phyloP scores from a whole-genome alignment of 2,888 invertebrate genomes.

The Drosophila tanythrix region DNA sequence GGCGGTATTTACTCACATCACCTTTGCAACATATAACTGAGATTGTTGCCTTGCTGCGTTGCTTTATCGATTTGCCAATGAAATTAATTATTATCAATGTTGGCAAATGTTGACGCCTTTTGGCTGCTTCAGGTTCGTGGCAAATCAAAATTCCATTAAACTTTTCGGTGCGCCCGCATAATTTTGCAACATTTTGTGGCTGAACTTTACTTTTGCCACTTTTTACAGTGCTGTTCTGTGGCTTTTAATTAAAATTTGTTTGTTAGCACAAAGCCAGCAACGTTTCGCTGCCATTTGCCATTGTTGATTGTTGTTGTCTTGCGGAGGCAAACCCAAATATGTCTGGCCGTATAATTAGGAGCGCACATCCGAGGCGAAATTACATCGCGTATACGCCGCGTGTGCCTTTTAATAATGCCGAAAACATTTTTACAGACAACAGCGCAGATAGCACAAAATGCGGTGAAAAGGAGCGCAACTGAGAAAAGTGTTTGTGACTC shows the following conservation, averaged over 20 bases:
- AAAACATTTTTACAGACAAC: constrained; percentile 57
- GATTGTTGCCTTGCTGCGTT: not conserved
- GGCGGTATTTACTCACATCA: not conserved
- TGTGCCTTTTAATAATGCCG: constrained; percentile 56
- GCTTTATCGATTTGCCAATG: constrained; percentile 38
- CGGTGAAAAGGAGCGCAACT: not conserved
- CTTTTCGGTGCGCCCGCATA: constrained; percentile 59
- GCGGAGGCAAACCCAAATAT: constrained; percentile 29
- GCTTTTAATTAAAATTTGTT: constrained; percentile 76
- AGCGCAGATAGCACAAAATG: not conserved
- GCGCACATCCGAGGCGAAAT: constrained; percentile 45
- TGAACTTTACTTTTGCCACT: constrained; percentile 68
- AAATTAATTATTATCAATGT: constrained; percentile 48
- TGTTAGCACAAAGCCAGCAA: constrained; percentile 48
- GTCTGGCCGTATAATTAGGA: constrained; percentile 70
- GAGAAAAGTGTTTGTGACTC: constrained; percentile 41
- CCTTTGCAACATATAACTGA: not conserved
- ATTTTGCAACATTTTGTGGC: constrained; percentile 70
- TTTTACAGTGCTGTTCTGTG: constrained; percentile 59
- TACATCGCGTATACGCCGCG: constrained; percentile 56
- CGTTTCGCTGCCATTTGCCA: constrained; percentile 47
- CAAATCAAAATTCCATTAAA: constrained; percentile 62
- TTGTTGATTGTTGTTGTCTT: constrained; percentile 54
- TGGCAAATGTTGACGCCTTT: constrained; percentile 33
- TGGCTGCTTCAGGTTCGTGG: constrained; percentile 26